Percentiles rank a stretch among this genome's conserved stretches.
Conservation (phyloP, 2,797 vertebrate genomes). For the Ptychadena robeensis region DNA sequence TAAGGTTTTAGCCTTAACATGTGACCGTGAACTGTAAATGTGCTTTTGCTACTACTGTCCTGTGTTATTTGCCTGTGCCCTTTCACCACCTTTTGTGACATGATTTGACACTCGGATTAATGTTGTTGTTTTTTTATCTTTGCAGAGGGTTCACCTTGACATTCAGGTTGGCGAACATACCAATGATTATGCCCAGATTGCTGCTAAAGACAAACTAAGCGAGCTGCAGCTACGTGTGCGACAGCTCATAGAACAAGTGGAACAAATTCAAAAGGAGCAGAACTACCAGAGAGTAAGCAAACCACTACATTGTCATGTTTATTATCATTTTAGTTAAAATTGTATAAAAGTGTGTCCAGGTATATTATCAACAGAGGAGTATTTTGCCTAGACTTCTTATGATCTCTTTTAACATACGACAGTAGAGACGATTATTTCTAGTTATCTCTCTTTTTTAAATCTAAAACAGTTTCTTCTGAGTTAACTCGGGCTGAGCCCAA, state of each 20-base stretch:
- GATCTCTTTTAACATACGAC: too few species aligned
- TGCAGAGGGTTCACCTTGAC: slow-evolving; percentile 88
- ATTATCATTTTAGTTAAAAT: too few species aligned
- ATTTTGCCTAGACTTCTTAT: too few species aligned
- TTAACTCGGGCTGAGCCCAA: too few species aligned
- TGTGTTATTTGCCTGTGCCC: background rate
- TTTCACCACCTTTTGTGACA: background rate
- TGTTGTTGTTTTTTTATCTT: slow-evolving; percentile 2
- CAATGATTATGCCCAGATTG: slow-evolving; percentile 92
- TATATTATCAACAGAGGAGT: too few species aligned
- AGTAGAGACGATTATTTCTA: too few species aligned
- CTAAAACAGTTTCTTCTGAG: too few species aligned
- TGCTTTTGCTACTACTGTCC: background rate
- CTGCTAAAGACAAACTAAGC: slow-evolving; percentile 90
- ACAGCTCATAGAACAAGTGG: slow-evolving; percentile 90
- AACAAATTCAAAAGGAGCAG: slow-evolving; percentile 94
- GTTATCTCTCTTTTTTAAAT: too few species aligned
- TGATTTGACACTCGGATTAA: background rate
- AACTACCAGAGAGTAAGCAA: slow-evolving; percentile 88
- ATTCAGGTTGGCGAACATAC: slow-evolving; percentile 92
- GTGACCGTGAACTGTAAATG: background rate
- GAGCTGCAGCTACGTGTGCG: slow-evolving; percentile 88
- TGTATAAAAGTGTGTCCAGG: too few species aligned
- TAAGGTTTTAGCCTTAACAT: background rate
- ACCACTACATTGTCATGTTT: background rate